Evolutionary conservation across 2,888 invertebrate species (phyloP).

Genomic region (Zygaena filipendulae): DNA sequence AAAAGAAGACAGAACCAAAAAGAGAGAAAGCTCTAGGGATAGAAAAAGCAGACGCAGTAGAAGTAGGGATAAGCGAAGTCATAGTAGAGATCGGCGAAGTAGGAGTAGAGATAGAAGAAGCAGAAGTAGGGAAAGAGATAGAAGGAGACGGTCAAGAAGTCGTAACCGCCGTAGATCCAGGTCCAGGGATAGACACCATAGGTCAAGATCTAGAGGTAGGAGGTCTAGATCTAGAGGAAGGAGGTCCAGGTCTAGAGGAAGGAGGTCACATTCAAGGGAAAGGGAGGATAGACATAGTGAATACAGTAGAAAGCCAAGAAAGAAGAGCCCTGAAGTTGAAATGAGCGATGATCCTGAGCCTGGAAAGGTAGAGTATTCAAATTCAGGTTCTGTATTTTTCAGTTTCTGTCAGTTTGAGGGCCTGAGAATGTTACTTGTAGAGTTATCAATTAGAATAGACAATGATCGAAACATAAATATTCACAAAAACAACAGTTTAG

Average conservation of each 20-base stretch:
- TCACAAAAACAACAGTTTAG: too few relatives aligned
- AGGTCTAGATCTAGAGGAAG: conserved; percentile 25
- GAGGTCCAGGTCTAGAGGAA: conserved; percentile 33
- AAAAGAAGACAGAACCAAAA: conserved; percentile 28
- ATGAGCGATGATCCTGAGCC: conserved; percentile 80
- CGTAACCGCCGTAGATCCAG: conserved; percentile 31
- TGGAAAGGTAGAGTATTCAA: conserved; percentile 68
- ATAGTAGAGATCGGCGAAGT: conserved; percentile 23
- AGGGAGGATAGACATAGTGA: conserved; percentile 29
- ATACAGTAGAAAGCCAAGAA: conserved; percentile 35
- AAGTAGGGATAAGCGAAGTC: conserved; percentile 18
- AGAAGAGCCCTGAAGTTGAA: conserved; percentile 59
- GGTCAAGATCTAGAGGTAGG: conserved; percentile 29
- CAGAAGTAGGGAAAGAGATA: conserved; percentile 28
- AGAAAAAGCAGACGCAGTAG: conserved; percentile 18
- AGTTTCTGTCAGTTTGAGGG: too few relatives aligned
- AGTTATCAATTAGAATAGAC: too few relatives aligned
- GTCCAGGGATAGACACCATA: conserved; percentile 24
- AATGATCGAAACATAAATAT: too few relatives aligned
- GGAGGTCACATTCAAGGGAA: conserved; percentile 25
- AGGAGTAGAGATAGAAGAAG: conserved; percentile 24
- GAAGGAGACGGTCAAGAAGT: conserved; percentile 30
- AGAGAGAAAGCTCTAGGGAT: conserved; percentile 33
- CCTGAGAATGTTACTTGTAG: background rate
- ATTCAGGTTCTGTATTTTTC: background rate